Base-by-base conservation (phyloP, 1,140 invertebrate genomes). In the Calephelis virginiensis region DNA sequence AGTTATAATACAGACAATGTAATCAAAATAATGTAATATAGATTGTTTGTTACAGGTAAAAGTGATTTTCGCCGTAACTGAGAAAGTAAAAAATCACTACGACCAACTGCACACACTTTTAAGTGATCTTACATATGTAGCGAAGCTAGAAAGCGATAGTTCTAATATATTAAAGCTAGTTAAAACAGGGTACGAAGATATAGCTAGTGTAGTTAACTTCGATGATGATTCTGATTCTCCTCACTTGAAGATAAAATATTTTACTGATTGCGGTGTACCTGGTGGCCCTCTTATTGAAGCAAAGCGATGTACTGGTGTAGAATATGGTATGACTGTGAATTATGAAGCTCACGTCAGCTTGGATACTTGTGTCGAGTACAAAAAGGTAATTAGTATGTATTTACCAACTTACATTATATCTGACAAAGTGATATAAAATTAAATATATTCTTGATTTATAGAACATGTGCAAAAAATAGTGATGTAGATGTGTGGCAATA, bases 101-200 rank as follows among this genome's bases (percentile, higher is more conserved):
- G 81, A 92, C 50, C 86, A 91, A 63, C 65, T 94, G 12, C 90
- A 92, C 66, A 73, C 84, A 14, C 68, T 93, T 0, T 81, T 94
- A 49, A 86, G 90, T 50, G 92, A 93, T 64, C 92, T 92, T 47
- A 92, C 92, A 3, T 94, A 92, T 76, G 92, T 94, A 8, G 93
- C 93, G 5, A 92, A 91, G 49, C 69, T 94, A 17, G 91, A 92
- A 66, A 88, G 88, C 14, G 92, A 94, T 84, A 94, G 93, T 56
- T 93, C 92, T 0, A 94, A 94, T 74, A 93, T 94, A 50, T 75
- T 94, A 59, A 92, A 94, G 66, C 72, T 94, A 28, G 92, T 94
- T 6, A 92, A 92, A 68, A 92, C 91, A 68, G 93, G 93, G 73
- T 94, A 93, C 67, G 90, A 92, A 80, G 91, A 92, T 61, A 91